A percentile compares a stretch with the other conserved stretches of the same genome.
These are phyloP conservation scores for Sarcophaga subvicina DNA, from an alignment of 2,888 invertebrate species.

Conservation along the genomic window DNA sequence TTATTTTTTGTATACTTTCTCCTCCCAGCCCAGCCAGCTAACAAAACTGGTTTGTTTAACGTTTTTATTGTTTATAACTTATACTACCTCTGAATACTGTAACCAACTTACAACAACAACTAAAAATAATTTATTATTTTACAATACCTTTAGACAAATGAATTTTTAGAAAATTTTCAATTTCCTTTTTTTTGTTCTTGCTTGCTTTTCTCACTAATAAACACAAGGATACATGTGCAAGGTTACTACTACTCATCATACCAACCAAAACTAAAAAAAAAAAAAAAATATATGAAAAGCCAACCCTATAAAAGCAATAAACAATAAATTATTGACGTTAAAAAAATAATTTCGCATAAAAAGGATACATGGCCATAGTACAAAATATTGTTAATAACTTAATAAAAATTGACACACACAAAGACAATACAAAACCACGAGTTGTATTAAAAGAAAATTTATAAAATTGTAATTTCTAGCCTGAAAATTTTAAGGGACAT, in stretches of 20 bases:
- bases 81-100: background rate
- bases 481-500: too few species aligned
- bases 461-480: background rate
- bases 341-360: background rate
- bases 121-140: background rate
- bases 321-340: background rate
- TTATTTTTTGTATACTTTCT: constrained; percentile 13
- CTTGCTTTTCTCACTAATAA: background rate
- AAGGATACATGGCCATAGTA: background rate
- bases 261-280: too few species aligned
- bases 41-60: constrained; percentile 22
- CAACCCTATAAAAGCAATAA: background rate
- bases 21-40: background rate
- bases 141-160: background rate
- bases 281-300: too few species aligned
- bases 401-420: background rate
- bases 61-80: constrained; percentile 36
- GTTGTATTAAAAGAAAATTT: background rate
- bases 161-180: background rate
- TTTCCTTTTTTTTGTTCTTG: too few species aligned
- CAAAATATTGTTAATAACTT: background rate
- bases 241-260: too few species aligned
- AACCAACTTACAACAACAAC: too few species aligned
- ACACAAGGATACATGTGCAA: background rate
- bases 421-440: background rate